Percentiles rank a stretch among this genome's conserved stretches.
Conservation (phyloP, 37 sponge, comb jelly and placozoan genomes). For the Theonella swinhoei region DNA sequence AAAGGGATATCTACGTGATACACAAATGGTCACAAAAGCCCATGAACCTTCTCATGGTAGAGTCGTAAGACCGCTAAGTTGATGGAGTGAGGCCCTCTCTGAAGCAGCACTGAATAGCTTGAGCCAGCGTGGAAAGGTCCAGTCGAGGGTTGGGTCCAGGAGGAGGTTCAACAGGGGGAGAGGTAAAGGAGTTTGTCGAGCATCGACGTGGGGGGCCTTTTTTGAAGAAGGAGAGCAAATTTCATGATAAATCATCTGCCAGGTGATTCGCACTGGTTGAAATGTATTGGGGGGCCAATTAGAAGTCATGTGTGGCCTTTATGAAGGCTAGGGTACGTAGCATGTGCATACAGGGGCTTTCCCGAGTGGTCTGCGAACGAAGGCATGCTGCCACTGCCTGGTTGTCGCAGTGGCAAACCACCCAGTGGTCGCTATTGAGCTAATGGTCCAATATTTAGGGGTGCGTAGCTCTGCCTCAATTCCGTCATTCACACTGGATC, state of each 20-base stretch:
- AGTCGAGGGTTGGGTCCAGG: not conserved
- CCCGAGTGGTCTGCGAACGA: not conserved
- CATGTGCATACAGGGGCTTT: slow-evolving; percentile 29
- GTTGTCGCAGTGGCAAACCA: slow-evolving; percentile 59
- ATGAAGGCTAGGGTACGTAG: slow-evolving; percentile 32
- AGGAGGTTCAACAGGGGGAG: not conserved
- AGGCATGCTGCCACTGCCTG: slow-evolving; percentile 45
- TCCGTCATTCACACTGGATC: not conserved
- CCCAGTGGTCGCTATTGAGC: slow-evolving; percentile 1
- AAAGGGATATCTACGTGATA: not conserved
- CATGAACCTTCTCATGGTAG: not conserved
- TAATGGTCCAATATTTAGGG: not conserved
- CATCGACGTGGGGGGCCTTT: slow-evolving; percentile 25
- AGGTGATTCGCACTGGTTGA: slow-evolving; percentile 5
- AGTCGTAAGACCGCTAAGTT: not conserved
- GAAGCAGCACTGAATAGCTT: not conserved
- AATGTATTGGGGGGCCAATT: slow-evolving; percentile 4
- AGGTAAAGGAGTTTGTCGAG: not conserved
- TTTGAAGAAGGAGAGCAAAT: slow-evolving; percentile 20
- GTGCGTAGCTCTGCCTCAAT: not conserved
- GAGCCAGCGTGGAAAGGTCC: not conserved
- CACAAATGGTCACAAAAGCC: not conserved
- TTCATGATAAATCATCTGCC: slow-evolving; percentile 63
- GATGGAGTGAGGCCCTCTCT: not conserved
- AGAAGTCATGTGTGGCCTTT: not conserved